Base-by-base conservation (phyloP, 2,797 vertebrate species). In the Taenioides sp. region DNA sequence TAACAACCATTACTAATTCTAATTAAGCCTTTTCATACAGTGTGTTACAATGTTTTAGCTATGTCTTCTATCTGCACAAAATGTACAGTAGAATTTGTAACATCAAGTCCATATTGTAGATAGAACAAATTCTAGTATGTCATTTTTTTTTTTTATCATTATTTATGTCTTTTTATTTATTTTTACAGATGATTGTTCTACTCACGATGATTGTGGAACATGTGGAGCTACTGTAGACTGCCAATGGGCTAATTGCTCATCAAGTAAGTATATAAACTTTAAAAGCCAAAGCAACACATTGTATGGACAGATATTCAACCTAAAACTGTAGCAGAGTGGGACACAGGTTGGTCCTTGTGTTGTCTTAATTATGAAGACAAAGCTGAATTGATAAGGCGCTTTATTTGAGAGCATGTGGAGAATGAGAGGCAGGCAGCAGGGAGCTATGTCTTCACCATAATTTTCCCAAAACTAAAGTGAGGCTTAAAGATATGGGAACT, bases 191-290 rank as follows among this genome's bases (percentile, higher is more conserved):
- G 92, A 79, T 2, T 93, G 92, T 72, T 0, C 27, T 17, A 0
- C 0, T 9, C 0, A 27, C n/a, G 0, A 22, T 9, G 27, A 54
- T 27, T 93, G 92, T 77, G 62, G 28, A 0, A 0, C 0, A 0
- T 93, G 92, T 79, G 40, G 0, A 47, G 0, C 0, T 22, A 6
- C 0, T 0, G 0, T 0, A 18, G 75, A 17, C 0, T 94, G 93
- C 70, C 11, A 2, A 10, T 94, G 92, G 92, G 2, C 55, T 20
- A 86, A 78, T 23, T 94, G 93, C 80, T 23, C 81, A 34, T 10
- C 70, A 76, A 25, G 93, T 94, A 80, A 93, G 93, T 93, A 85
- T 78, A 62, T 61, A 22, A 18, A n/a, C 28, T 63, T 22, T 22
- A 20, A 18, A 50, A 28, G n/a, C 64, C 25, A 50, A 4, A 52